Base-by-base conservation (phyloP, 1,140 invertebrate species). In the Drosophila gunungcola region DNA sequence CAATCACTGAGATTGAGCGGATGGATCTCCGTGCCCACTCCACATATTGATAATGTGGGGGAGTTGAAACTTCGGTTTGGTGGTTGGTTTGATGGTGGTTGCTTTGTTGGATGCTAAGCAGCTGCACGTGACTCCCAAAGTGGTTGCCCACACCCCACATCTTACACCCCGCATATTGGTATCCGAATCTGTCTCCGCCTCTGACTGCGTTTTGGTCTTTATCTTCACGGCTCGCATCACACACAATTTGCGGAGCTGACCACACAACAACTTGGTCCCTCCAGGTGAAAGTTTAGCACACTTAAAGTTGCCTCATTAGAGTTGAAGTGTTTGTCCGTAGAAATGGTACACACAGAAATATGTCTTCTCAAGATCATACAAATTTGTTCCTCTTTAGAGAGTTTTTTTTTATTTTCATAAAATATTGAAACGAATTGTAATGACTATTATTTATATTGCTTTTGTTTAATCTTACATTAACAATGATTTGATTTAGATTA, bases 121-220 rank as follows among this genome's bases (percentile, higher is more conserved):
- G 83, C 84, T 88, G 83, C 83, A 88, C 83, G 83, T 88, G 83
- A 88, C 83, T 83, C 68, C 76, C 58, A 73, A 82, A 88, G 64
- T 82, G 70, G 56, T 61, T 69, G 41, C 46, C 48, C 48, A 51
- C 48, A 34, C 25, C 58, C 54, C 27, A 21, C 16, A 21, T 21
- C 16, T 1, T 1, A 21, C 45, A 16, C 39, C 16, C 43, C 39
- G 11, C 16, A 6, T 63, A 52, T 68, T 13, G 46, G 21, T 34
- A 43, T 65, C 64, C 45, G 21, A 43, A 68, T 65, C 48, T 52
- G 42, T 51, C 41, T 39, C 21, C 55, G 48, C 51, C 49, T 27
- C 55, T 42, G 63, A 74, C 68, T 61, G 42, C 49, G 60, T 45
- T 53, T 41, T 11, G 55, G 61, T 34, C 69, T 70, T 88, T 88